Percentiles rank a stretch among this genome's conserved stretches.
These are phyloP conservation scores for Uromys caudimaculatus DNA, from an alignment of 2,797 vertebrate genomes.

Conservation along the genomic window DNA sequence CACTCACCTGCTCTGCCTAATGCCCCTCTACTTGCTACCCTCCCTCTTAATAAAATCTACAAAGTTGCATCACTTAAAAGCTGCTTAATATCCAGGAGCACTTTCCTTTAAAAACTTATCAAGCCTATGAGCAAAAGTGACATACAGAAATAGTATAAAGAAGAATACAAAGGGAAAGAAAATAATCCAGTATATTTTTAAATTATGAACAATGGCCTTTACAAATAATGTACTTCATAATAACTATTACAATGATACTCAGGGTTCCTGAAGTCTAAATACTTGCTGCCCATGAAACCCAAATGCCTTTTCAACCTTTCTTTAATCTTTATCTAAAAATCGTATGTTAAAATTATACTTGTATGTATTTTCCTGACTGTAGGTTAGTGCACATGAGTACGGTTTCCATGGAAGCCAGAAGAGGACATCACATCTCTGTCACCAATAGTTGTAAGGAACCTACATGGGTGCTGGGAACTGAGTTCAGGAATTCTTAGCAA, in stretches of 20 bases:
- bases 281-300: neutral
- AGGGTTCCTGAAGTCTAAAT: neutral
- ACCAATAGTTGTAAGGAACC: too few species aligned
- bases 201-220: neutral
- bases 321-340: neutral
- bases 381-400: neutral
- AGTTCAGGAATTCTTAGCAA: neutral
- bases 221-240: neutral
- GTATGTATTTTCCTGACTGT: neutral
- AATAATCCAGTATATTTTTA: neutral
- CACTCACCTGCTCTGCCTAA: rapidly evolving
- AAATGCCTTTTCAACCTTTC: neutral
- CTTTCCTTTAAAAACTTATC: neutral
- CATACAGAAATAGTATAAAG: neutral
- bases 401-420: neutral
- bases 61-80: neutral
- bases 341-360: neutral
- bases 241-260: neutral
- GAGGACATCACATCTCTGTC: neutral
- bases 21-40: neutral
- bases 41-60: neutral
- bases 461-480: neutral
- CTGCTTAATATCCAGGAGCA: neutral
- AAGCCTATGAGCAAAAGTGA: neutral
- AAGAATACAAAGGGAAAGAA: neutral